A percentile compares a stretch with the other conserved stretches of the same genome.
Evolutionary conservation across 2,113 vertebrate species (phyloP).

Genomic region (Chunga burmeisteri): DNA sequence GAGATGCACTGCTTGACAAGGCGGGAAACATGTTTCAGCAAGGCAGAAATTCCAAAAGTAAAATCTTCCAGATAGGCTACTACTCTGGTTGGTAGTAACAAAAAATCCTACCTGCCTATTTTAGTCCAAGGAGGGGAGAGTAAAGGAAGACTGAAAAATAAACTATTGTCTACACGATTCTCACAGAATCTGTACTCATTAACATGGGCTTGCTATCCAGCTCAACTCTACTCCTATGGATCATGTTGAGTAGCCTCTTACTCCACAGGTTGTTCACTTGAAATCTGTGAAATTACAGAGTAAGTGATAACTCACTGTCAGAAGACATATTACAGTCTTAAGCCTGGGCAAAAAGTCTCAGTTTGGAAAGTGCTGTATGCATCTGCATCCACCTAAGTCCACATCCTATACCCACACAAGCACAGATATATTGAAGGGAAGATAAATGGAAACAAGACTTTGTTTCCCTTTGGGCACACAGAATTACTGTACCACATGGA

Average conservation of each 20-base stretch:
- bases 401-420: background rate
- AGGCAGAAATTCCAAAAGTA: background rate
- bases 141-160: background rate
- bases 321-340: background rate
- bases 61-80: background rate
- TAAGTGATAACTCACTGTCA: background rate
- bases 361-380: background rate
- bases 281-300: background rate
- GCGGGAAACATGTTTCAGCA: background rate
- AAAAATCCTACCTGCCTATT: background rate
- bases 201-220: background rate
- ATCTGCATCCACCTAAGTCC: background rate
- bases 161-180: background rate
- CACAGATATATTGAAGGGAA: background rate
- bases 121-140: background rate
- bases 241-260: background rate
- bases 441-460: background rate
- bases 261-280: background rate
- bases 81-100: background rate
- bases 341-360: background rate
- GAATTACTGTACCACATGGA: background rate
- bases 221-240: background rate
- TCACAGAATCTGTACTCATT: background rate
- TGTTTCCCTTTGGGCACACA: background rate
- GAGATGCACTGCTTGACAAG: background rate